Conservation (phyloP, 2,797 vertebrate species). For the Rhinella marina region DNA sequence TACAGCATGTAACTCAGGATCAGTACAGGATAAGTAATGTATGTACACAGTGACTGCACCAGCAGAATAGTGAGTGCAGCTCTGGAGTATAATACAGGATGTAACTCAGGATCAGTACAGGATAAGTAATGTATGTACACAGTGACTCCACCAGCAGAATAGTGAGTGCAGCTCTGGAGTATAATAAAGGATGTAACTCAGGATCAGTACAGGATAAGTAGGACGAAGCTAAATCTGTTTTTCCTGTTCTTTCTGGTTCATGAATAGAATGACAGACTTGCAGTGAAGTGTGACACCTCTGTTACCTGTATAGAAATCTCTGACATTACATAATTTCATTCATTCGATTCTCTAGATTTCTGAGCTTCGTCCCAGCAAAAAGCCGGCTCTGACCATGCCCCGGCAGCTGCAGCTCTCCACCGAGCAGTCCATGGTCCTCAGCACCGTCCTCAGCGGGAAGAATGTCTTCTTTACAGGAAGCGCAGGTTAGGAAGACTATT, state of each 20-base stretch:
- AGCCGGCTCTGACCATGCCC: conserved; percentile 73
- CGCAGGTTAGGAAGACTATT: conserved; percentile 77
- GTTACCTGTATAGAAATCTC: neutral
- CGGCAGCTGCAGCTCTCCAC: conserved; percentile 78
- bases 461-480: conserved; percentile 97
- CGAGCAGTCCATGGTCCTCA: conserved; percentile 86
- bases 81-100: too few relatives aligned
- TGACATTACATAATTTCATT: neutral
- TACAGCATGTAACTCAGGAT: too few relatives aligned
- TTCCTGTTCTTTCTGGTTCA: neutral
- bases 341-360: conserved; percentile 71
- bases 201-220: too few relatives aligned
- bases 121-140: too few relatives aligned
- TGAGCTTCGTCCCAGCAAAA: conserved; percentile 76
- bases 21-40: too few relatives aligned
- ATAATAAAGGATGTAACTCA: too few relatives aligned
- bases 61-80: too few relatives aligned
- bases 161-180: too few relatives aligned
- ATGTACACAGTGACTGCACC: too few relatives aligned
- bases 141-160: too few relatives aligned
- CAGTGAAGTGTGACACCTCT: neutral
- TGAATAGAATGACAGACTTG: neutral
- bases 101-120: too few relatives aligned
- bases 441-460: conserved; percentile 83
- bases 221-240: too few relatives aligned